These are phyloP conservation scores for Caenorhabditis inopinata DNA, from an alignment of 1,140 invertebrate species.

Conservation along the genomic window DNA sequence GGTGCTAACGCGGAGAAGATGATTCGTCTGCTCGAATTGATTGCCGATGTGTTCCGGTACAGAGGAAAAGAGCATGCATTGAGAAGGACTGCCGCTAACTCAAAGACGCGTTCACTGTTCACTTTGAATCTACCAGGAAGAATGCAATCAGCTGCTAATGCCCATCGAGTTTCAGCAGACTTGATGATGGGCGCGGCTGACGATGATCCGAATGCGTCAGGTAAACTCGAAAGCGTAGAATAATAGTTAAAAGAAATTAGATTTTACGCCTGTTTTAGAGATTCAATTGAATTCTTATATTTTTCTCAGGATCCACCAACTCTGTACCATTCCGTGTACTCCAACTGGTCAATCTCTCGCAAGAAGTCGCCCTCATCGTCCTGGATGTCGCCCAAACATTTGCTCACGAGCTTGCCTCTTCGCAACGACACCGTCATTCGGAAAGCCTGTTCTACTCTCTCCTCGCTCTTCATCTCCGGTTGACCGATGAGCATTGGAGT, in stretches of 20 bases:
- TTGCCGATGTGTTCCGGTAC: conserved; percentile 54
- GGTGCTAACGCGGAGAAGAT: conserved; percentile 26
- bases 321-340: conserved; percentile 30
- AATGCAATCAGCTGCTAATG: not conserved
- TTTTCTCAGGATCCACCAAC: conserved; percentile 72
- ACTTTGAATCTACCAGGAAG: not conserved
- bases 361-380: conserved; percentile 83
- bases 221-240: too few species aligned
- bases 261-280: too few species aligned
- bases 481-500: conserved; percentile 84
- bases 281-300: not conserved
- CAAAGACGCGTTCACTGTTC: not conserved
- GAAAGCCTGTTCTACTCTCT: conserved; percentile 75
- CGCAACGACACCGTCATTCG: conserved; percentile 53
- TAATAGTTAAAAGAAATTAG: too few species aligned
- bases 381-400: conserved; percentile 83
- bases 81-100: not conserved
- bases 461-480: conserved; percentile 80
- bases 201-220: not conserved
- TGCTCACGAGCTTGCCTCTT: conserved; percentile 75
- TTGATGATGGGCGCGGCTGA: not conserved
- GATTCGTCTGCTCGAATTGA: conserved; percentile 56
- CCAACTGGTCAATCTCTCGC: conserved; percentile 74
- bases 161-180: not conserved
- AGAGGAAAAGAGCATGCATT: conserved; percentile 26